These are phyloP conservation scores for Subacronicta megacephala DNA, from an alignment of 2,888 invertebrate genomes.

Conservation along the genomic window DNA sequence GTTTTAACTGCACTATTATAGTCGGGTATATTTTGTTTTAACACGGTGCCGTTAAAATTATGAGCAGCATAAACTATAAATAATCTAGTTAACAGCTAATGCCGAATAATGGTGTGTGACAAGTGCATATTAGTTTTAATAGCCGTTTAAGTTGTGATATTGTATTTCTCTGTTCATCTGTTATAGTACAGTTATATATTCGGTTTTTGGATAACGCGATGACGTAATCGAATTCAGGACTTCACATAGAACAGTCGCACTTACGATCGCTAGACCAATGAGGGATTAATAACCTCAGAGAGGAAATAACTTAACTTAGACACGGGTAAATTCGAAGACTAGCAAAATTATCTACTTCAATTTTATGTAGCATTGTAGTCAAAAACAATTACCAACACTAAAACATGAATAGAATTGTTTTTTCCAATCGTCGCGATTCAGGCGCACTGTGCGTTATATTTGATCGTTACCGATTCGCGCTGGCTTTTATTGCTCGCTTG, in stretches of 20 bases:
- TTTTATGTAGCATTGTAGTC: slow-evolving; percentile 8
- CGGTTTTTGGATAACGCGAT: no score
- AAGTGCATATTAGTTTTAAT: slow-evolving; percentile 44
- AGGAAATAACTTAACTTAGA: no score
- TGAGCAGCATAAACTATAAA: slow-evolving; percentile 45
- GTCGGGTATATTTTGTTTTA: slow-evolving; percentile 48
- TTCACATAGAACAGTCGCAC: no score
- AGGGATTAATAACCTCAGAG: no score
- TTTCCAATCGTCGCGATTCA: slow-evolving; percentile 19
- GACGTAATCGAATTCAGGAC: no score
- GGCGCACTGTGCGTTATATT: slow-evolving; percentile 47
- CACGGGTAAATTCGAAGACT: not conserved
- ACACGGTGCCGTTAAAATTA: slow-evolving; percentile 47
- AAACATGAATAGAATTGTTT: slow-evolving; percentile 15
- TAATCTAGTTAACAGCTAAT: slow-evolving; percentile 50
- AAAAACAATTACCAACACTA: slow-evolving; percentile 17
- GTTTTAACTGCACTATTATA: slow-evolving; percentile 41
- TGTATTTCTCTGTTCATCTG: slow-evolving; percentile 8
- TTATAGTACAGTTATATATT: not conserved
- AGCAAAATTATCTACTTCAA: slow-evolving; percentile 2
- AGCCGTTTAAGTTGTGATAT: slow-evolving; percentile 26
- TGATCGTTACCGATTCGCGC: slow-evolving; percentile 66
- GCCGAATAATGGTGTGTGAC: slow-evolving; percentile 45
- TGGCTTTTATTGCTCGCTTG: slow-evolving; percentile 67
- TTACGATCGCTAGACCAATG: no score